Base-by-base conservation (phyloP, 1,140 invertebrate genomes). In the Aphelenchoides avenae region DNA sequence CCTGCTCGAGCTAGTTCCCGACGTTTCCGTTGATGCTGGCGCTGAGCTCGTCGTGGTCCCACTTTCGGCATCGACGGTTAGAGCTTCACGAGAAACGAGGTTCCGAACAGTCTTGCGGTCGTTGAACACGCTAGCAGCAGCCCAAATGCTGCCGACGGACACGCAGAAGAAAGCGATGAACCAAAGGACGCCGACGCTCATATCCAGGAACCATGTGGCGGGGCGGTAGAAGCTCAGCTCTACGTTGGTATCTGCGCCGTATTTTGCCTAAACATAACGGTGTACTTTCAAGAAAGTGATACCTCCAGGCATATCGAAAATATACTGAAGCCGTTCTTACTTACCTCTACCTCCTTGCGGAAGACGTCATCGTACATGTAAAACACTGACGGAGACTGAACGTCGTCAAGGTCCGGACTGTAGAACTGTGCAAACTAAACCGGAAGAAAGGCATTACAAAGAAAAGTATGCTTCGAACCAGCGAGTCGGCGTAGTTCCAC, bases 401-500 rank as follows among this genome's bases (percentile, higher is more conserved):
- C 24, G 34, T 30, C 47, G 24, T 54, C 64, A 18, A 74, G 49
- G 55, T 74, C 64, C 11, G 71, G 66, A 46, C 71, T 71, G 59
- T 57, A 73, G 43, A 74, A 73, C 5, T 68, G 63, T 3, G 70
- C 58, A 33, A 67, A 72, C 71, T 70, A 24, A 43, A 71, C 57
- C 4, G 6, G 13, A 13, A 1, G 41, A 22, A 54, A 29, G 36
- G 34, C n/a, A 43, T 20, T 5, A 5, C 31, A 20, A 30, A 27
- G 27, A 39, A 36, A 24, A 5, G 40, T 5, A 22, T 34, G n/a
- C 26, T 13, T 31, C 49, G 5, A 49, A 18, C 18, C 31, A 70
- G 68, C 55, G 74, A 56, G 49, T 52, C 73, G 46, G 73, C 52
- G 31, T 43, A 47, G 31, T 9, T 59, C 13, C 26, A 37, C 27